Base-by-base conservation (phyloP, 2,888 invertebrate genomes). In the Globia sparganii region DNA sequence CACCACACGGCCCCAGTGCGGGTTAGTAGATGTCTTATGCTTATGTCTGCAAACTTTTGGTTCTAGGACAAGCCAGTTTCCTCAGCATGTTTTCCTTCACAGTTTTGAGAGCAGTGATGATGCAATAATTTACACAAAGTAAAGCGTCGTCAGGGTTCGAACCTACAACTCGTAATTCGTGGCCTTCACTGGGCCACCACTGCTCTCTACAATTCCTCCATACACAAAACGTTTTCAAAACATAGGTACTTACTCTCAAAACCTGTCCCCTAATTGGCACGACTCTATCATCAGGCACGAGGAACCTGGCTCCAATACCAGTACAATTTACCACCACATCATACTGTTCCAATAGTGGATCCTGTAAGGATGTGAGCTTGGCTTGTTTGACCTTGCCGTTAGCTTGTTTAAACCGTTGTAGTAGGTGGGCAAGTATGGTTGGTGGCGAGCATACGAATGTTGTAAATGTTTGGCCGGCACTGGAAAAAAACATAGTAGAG, bases 261-360 rank as follows among this genome's bases (percentile, higher is more conserved):
- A 99, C 97, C 94, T 99, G 99, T 11, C 99, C 99, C 84, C 99
- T 97, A 67, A 98, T 97, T 2, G 99, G 97, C 74, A 94, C 94
- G 68, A 98, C 95, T 56, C 91, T 91, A 0, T 92, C 86, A 95
- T 99, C 99, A 0, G 97, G 95, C 0, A 97, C 97, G 0, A 99
- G 92, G 15, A 95, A 84, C 84, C 96, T 95, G 0, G 98, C 97
- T 1, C 97, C 97, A 0, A 99, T 90, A 3, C 98, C 99, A 1
- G 97, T 97, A 87, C 99, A 99, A 92, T 99, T 99, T 64, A 99
- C 97, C n/a, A 99, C 95, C 0, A 98, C 96, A 90, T 98, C 97
- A 88, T 95, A 98, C 0, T 66, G 18, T 93, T 92, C 53, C 8
- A 97, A 91, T 0, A 98, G 91, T 70, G 96, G 92, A 21, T 97